Base-by-base conservation (phyloP, 2,113 vertebrate genomes). In the Asarcornis scutulata region DNA sequence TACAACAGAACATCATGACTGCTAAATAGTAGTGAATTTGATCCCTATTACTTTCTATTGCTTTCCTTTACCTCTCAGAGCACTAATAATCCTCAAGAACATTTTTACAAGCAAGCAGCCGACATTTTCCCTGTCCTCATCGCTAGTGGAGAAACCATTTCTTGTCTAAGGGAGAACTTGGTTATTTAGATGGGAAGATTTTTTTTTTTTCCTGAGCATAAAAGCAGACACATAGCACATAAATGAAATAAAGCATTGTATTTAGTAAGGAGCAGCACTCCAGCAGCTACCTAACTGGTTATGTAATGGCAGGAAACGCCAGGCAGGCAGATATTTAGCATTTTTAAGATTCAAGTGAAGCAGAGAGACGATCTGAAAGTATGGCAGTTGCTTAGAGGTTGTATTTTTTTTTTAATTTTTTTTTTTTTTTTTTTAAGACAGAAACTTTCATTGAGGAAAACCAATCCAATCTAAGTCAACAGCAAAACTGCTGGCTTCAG, bases 1-100 rank as follows among this genome's bases (percentile, higher is more conserved):
- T 9, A 0, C 8, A 52, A 38, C 20, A 52, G 34, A 44, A 48
- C 31, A 42, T 48, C 27, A 20, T 0, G 0, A 17, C 20, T 9
- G 17, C 8, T 48, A 0, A 1, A 8, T 3, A 42, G 64, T 12
- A 40, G 36, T 3, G 17, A 12, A 8, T 50, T 32, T 44, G 53
- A 73, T 80, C 0, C 3, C 53, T 81, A 79, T 63, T 59, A 31
- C 69, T 38, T 59, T 48, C 18, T 11, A 64, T 26, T 7, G 4
- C 46, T 52, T 58, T 26, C 36, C 73, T 72, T 20, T n/a, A 13
- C 1, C 7, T 66, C 80, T 74, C 46, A 36, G 34, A 83, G 50
- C 62, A 56, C 55, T 15, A 40, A 58, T 77, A 48, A 59, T 68
- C 23, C 1, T 2, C 59, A 53, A 44, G 58, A 66, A 50, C 17